These are phyloP conservation scores for Patiria miniata DNA, from an alignment of 35 echinoderm and acorn worm species.

Conservation along the genomic window DNA sequence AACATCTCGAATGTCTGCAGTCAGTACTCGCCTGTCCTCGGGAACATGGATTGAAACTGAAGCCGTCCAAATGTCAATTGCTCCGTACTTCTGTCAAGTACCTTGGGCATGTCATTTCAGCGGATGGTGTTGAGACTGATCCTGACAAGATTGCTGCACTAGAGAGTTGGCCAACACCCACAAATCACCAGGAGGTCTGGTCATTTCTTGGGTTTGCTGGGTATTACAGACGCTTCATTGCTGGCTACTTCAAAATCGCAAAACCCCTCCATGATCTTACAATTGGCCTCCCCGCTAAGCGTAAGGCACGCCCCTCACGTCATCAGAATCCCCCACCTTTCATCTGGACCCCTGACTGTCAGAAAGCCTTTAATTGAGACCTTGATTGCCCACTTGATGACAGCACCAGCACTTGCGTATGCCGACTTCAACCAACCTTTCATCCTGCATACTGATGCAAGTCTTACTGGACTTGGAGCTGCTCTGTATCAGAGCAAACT, in stretches of 20 bases:
- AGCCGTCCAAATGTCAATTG: background rate
- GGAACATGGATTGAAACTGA: constrained; percentile 13
- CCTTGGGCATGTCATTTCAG: background rate
- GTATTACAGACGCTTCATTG: too few relatives aligned
- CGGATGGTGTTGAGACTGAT: too few relatives aligned
- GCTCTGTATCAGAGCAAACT: constrained; percentile 1
- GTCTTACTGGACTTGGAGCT: constrained; percentile 44
- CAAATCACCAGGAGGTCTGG: too few relatives aligned
- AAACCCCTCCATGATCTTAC: background rate
- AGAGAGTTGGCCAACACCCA: background rate
- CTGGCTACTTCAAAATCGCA: background rate
- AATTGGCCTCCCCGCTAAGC: background rate
- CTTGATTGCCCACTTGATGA: background rate
- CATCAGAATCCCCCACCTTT: background rate
- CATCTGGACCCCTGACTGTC: background rate
- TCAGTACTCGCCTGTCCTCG: constrained; percentile 21
- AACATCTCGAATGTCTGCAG: constrained; percentile 14
- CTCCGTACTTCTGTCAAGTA: background rate
- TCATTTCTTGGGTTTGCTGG: too few relatives aligned
- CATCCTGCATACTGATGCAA: background rate
- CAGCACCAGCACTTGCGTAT: background rate
- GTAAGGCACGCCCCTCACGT: background rate
- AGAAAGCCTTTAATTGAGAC: background rate
- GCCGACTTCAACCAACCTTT: background rate
- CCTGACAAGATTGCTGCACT: background rate